Evolutionary conservation across 1,140 invertebrate species (phyloP).

Genomic region (Papilio glaucus): DNA sequence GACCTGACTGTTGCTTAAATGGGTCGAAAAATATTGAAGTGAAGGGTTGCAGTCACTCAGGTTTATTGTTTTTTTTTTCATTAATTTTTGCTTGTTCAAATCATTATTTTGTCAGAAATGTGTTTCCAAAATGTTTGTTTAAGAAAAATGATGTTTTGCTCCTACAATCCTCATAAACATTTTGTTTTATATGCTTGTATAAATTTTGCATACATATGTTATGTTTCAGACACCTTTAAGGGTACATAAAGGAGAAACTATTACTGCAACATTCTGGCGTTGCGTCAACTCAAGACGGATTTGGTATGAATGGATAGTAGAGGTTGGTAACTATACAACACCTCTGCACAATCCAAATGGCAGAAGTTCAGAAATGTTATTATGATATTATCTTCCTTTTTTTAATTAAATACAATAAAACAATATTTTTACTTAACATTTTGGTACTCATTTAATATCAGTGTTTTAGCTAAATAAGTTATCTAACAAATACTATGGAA

Average conservation of each 20-base stretch:
- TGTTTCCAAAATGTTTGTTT: too few species aligned
- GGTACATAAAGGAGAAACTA: constrained; percentile 86
- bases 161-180: neutral
- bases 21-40: too few species aligned
- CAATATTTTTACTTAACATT: constrained; percentile 8
- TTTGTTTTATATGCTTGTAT: neutral
- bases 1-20: too few species aligned
- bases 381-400: constrained; percentile 51
- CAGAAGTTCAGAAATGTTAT: constrained; percentile 75
- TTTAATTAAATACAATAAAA: constrained; percentile 26
- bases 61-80: neutral
- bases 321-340: constrained; percentile 62
- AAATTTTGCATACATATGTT: constrained; percentile 33
- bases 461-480: neutral
- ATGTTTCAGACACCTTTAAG: constrained; percentile 89
- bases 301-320: constrained; percentile 98
- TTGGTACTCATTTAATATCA: neutral
- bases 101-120: neutral
- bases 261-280: constrained; percentile 95
- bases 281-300: constrained; percentile 90
- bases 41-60: too few species aligned
- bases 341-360: constrained; percentile 72
- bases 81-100: neutral
- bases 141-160: neutral
- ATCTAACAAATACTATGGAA: neutral